Percentiles rank a stretch among this genome's conserved stretches.
These are phyloP conservation scores for Ennomos fuscantarius DNA, from an alignment of 2,888 invertebrate genomes.

Conservation along the genomic window DNA sequence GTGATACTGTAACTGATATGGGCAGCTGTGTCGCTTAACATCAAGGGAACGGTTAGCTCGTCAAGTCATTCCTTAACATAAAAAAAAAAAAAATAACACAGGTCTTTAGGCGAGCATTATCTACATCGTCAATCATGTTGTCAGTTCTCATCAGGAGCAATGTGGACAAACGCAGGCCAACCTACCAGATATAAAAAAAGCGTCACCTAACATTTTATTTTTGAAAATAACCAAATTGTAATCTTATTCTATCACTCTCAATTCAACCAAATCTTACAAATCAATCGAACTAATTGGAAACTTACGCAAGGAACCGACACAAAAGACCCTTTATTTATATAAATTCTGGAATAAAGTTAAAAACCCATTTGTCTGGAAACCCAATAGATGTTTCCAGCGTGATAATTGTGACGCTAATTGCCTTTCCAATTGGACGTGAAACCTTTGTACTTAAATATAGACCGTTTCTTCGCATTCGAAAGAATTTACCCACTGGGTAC, in stretches of 20 bases:
- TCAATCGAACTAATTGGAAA: neutral
- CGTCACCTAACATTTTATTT: no score
- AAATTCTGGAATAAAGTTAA: constrained; percentile 9
- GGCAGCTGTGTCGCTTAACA: no score
- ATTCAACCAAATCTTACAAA: no score
- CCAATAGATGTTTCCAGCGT: constrained; percentile 20
- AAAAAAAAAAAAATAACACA: no score
- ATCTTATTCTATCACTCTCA: no score
- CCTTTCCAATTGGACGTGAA: constrained; percentile 21
- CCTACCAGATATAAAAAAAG: no score
- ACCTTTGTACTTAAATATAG: constrained; percentile 27
- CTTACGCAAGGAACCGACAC: constrained; percentile 2
- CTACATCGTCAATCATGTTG: no score
- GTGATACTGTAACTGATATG: no score
- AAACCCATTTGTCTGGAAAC: constrained; percentile 24
- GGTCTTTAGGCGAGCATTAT: no score
- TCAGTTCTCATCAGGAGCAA: neutral
- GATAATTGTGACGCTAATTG: constrained; percentile 30
- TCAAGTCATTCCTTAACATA: no score
- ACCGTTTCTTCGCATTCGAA: constrained; percentile 1
- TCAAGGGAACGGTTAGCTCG: no score
- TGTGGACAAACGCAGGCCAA: neutral
- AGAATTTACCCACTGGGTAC: neutral
- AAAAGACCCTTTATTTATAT: neutral
- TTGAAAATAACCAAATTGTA: no score